Evolutionary conservation across 1,140 invertebrate genomes (phyloP).

Genomic region (Conus ventricosus): DNA sequence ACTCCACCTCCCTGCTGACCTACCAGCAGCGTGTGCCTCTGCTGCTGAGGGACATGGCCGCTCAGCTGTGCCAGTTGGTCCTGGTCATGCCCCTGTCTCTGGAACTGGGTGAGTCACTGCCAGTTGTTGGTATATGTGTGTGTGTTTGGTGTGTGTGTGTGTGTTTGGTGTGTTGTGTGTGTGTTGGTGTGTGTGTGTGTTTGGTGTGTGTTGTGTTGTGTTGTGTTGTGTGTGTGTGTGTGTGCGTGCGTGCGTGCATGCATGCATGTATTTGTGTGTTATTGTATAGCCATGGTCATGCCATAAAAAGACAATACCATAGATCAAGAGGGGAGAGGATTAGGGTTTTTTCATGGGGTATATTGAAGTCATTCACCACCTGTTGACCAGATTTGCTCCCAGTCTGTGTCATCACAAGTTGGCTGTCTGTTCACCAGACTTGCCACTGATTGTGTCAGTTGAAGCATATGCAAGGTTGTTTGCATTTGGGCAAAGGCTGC

Average conservation of each 20-base stretch:
- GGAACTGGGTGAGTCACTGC: conserved; percentile 84
- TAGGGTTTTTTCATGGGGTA: too few species aligned
- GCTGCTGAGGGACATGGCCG: conserved; percentile 87
- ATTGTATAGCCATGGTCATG: neutral
- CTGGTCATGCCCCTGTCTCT: conserved; percentile 88
- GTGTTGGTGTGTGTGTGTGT: neutral
- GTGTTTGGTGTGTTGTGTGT: neutral
- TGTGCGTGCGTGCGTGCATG: neutral
- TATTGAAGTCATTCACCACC: too few species aligned
- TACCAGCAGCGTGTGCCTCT: conserved; percentile 85
- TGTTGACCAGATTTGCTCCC: too few species aligned
- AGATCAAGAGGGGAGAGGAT: too few species aligned
- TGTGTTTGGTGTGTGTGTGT: neutral
- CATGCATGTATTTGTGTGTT: neutral
- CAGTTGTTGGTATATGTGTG: neutral
- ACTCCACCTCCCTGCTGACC: conserved; percentile 61
- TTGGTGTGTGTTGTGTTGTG: neutral
- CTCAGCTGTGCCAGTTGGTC: conserved; percentile 90
- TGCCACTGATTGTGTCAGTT: too few species aligned
- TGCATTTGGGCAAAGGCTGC: too few species aligned
- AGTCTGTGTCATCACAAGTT: too few species aligned
- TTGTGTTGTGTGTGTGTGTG: neutral
- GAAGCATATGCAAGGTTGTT: too few species aligned
- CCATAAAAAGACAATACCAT: neutral
- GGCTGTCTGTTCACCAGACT: too few species aligned